Base-by-base conservation (phyloP, 2,113 vertebrate species). In the Onychostruthus taczanowskii region DNA sequence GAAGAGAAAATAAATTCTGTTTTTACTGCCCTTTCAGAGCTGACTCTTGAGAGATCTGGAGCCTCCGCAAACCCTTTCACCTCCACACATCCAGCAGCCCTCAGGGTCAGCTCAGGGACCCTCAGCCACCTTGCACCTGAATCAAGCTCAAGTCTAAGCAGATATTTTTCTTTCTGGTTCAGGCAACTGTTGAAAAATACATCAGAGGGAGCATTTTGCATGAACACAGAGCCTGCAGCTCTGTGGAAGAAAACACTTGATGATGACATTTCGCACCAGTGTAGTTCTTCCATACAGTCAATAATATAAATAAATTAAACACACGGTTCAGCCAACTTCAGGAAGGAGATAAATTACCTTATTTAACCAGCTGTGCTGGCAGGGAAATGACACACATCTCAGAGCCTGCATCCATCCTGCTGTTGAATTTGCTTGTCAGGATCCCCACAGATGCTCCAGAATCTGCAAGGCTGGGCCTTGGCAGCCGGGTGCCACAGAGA, bases 261-360 rank as follows among this genome's bases (percentile, higher is more conserved):
- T 1, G 56, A 47, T 72, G 85, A 76, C 91, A 84, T 79, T 94
- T 94, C 6, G 0, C 93, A 88, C 62, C 56, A 9, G 78, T 78
- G 70, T 50, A 44, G 39, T 31, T 63, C 44, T 84, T 92, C 56
- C 75, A 75, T 73, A 44, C 61, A 85, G 70, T 61, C 91, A 84
- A 76, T 92, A 95, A 68, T 43, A 92, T 59, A 84, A 93, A 95
- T 95, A 94, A 95, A 94, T 94, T 85, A 92, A 93, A 72, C 47
- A 41, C 27, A 17, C 1, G 0, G 11, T 50, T 93, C 93, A 82
- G 78, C 61, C 81, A 84, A 10, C 93, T 92, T 50, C 64, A 39
- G 85, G 74, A 75, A 69, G 66, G 85, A 68, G 66, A 92, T 72
- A 64, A 94, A 96, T 96, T 61, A 76, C 89, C 33, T 93, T 59